Base-by-base conservation (phyloP, 1,140 invertebrate species). In the Papilio dardanus region DNA sequence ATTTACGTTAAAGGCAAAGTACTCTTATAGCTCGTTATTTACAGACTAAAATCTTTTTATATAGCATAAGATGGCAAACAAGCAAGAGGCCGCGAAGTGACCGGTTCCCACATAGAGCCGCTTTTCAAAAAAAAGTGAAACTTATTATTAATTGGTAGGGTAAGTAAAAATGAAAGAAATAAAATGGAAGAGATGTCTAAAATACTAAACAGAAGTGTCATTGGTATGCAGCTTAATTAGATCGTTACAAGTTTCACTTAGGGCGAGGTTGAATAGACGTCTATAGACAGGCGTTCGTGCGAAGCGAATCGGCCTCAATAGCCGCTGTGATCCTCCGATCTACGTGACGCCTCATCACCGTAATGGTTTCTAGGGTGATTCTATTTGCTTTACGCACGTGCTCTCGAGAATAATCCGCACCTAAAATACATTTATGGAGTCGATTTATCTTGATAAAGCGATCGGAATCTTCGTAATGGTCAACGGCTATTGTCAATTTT, bases 221-320 rank as follows among this genome's bases (percentile, higher is more conserved):
- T 54, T 3, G 54, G 10, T 58, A 58, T 10, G 30, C 50, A 54
- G 24, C 54, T 58, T 58, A 58, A 58, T 58, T 28, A 58, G 10
- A 58, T 14, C 21, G 54, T 28, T 28, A 24, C 8, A 83, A 77
- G 83, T 80, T 79, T 78, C 73, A 77, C 78, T 81, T 80, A 82
- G 79, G 68, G 79, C 58, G 74, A 74, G 50, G 71, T 68, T 58
- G 21, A 58, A 58, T 28, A 24, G 54, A 0, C 54, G 74, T 75
- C 78, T 79, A 77, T 83, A 81, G 71, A 74, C 75, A 77, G 74
- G 79, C 79, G 79, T 73, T 79, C 85, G 80, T 83, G 84, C 81
- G 83, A 40, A 68, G 75, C 78, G 79, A 83, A 87, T 85, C 80
- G 78, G 66, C 24, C 31, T 35, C 21, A 71, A 46, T 73, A 19